Conservation (phyloP, 2,113 vertebrate genomes). For the Gadus macrocephalus region DNA sequence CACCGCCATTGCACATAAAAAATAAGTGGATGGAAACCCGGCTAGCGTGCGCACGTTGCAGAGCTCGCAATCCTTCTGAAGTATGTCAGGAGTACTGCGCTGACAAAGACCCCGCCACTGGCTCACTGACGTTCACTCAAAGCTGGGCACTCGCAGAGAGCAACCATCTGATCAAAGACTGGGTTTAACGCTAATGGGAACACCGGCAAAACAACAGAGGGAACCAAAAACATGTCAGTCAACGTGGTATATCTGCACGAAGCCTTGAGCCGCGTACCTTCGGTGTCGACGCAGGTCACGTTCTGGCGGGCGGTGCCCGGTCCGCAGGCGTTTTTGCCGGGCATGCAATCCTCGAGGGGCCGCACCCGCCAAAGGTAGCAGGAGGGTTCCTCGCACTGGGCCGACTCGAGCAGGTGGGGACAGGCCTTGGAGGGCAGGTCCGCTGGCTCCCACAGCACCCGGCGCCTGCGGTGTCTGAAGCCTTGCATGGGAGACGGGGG, state of each 20-base stretch:
- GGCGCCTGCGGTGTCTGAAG: constrained; percentile 81
- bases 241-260: neutral
- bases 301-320: constrained; percentile 73
- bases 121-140: constrained; percentile 15
- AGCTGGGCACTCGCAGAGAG: neutral
- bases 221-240: neutral
- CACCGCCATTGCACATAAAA: too few relatives aligned
- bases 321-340: constrained; percentile 78
- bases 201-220: neutral
- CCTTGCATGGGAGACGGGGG: constrained; percentile 63
- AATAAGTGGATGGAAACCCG: too few relatives aligned
- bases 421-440: constrained; percentile 62
- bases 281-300: constrained; percentile 71
- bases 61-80: constrained; percentile 1
- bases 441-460: constrained; percentile 71
- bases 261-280: constrained; percentile 71
- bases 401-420: constrained; percentile 81
- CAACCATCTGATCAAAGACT: too few relatives aligned
- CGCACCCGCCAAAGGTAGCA: constrained; percentile 80
- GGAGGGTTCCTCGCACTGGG: constrained; percentile 84
- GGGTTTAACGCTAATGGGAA: neutral
- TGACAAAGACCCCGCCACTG: neutral
- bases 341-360: constrained; percentile 70
- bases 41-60: too few relatives aligned
- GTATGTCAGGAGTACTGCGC: constrained; percentile 10